Evolutionary conservation across 2,113 vertebrate genomes (phyloP), one percentile per base, ranked within the genome.

Genomic region (Solenodon paradoxus): DNA sequence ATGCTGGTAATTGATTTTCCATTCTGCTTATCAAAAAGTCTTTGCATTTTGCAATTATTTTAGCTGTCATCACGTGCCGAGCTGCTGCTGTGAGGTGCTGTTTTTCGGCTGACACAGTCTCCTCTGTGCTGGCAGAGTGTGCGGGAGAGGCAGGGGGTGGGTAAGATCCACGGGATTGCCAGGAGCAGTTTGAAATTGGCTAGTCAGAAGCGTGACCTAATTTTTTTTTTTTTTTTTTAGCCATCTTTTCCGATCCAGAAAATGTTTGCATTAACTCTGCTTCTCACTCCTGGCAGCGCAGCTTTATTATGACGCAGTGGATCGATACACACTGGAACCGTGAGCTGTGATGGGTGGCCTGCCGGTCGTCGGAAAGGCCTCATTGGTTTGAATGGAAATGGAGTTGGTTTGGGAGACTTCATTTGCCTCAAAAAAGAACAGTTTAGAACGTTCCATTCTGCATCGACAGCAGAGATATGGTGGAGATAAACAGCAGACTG

Each of bases 111-210:
- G 20, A 35, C 20, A 20, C 13, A 0, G 72, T 75, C 79, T 95
- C 69, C 59, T 90, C 24, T 30, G 72, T 77, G 68, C 71, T 35
- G 55, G 28, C 16, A n/a, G 79, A 75, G 32, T 32, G 17, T 92
- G 69, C 32, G 53, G 55, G 42, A 85, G 53, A 32, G 0, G 9
- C 83, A 84, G 57, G 78, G 91, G 42, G 72, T 2, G 69, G 24
- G 68, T 53, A 78, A 97, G 87, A 96, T 88, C 91, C 93, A 45
- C 59, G 63, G 86, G 87, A 72, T 88, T 61, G 81, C 85, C 95
- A 75, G 79, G 16, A 95, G 96, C 96, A 90, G 57, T 96, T 93
- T 97, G 95, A 97, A 97, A 97, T 69, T 94, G 90, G 94, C 83
- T 88, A 68, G 32, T 89, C 75, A 97, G 72, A 86, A 95, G 40